Base-by-base conservation (phyloP, 2,113 vertebrate species). In the Tetraodon nigroviridis region DNA sequence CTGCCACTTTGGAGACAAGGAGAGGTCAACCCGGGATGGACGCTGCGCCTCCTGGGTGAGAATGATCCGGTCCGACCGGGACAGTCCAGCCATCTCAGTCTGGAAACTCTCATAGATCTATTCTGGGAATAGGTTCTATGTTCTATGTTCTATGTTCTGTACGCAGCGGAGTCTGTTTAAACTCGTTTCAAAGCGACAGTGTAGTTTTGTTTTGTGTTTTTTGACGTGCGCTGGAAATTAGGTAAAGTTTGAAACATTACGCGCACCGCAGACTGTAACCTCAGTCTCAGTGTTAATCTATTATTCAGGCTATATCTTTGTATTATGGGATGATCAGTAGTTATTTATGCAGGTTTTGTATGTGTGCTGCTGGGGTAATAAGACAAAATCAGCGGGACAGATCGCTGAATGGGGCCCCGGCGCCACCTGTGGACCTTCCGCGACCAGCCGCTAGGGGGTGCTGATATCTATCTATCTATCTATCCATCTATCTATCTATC, bases 31-130 rank as follows among this genome's bases (percentile, higher is more conserved):
- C 3, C n/a, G 15, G n/a, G 57, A 69, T 69, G 68, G 64, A 72
- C 49, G 11, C 52, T 13, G 41, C 40, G 0, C 6, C 8, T 55
- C 37, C 40, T 53, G 3, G 69, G 78, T 80, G 69, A 56, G 73
- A 51, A 45, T 2, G 45, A 2, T 13, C 21, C 17, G 2, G 6
- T 27, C 20, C 5, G 47, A 2, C 41, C 13, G 15, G 4, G 7
- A 13, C 5, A 40, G 10, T 6, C 12, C 44, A 16, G 44, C 14
- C 1, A 7, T 46, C 1, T 17, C 8, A 16, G 44, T 7, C 5
- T 1, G 13, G 2, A 17, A 44, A 17, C 42, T 17, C 42, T 6
- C 3, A 44, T 44, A 44, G 16, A 44, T 44, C 42, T 17, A 6
- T 27, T 27, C 7, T 27, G 7, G 24, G 24, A 6, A 27, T 27